Evolutionary conservation across 2,113 vertebrate species (phyloP), one percentile per base, ranked within the genome.

Genomic region (Tylochromis polylepis): DNA sequence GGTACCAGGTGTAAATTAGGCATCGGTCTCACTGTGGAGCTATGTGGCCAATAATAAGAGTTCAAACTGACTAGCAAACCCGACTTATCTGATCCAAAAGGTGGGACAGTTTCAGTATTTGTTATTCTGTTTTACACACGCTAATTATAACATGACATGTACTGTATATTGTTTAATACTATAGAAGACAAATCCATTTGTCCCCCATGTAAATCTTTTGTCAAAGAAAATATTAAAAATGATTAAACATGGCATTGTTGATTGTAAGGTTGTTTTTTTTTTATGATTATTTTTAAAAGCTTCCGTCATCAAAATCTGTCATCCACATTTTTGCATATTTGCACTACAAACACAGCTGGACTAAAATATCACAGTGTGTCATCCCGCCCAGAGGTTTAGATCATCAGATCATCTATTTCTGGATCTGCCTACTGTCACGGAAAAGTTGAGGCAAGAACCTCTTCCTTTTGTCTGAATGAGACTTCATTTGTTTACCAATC

Each of bases 191-290:
- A 31, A 15, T 91, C 59, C 78, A 72, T 88, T 84, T 88, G 88
- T 90, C 90, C 81, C 88, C 65, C 82, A 93, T 94, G 92, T 96
- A 95, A 89, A 94, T 93, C 89, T 88, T 91, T 94, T 95, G 41
- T 91, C 92, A 95, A 94, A 91, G 86, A 87, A 94, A 94, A 92
- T 94, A 94, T 94, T 94, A 92, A 92, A 65, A 90, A 75, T 89
- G 87, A 95, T 94, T 94, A 94, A 95, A 96, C 86, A 78, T 81
- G 90, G 81, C 90, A 91, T 93, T 94, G 90, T 94, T 93, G 90
- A 82, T 90, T 89, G 60, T 8, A 77, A 81, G 20, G 79, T 29
- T 29, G 34, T 82, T 22, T 4, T 5, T 7, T 36, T 77, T 15
- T 36, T 8, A 49, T 5, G 34, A 43, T 3, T 27, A 27, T 18